Base-by-base conservation (phyloP, 1,140 invertebrate genomes). In the Sycophila sp. region DNA sequence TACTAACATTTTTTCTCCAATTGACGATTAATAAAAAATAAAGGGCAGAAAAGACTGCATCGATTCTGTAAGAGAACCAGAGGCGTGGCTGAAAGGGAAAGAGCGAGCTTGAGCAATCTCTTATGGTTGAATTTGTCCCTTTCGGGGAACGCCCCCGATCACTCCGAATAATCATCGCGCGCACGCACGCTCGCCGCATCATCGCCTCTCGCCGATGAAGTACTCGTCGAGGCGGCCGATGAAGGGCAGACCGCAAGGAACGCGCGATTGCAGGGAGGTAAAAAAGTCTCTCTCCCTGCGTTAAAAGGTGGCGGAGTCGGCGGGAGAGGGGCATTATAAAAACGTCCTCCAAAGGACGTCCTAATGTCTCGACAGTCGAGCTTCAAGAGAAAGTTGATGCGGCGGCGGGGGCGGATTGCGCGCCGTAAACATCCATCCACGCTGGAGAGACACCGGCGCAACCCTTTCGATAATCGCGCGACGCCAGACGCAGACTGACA, bases 131-230 rank as follows among this genome's bases (percentile, higher is more conserved):
- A 63, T 80, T 80, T 77, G 77, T 73, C 63, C 60, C 65, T 67
- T 64, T 60, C 47, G 28, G 65, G 40, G 66, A 73, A 28, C 55
- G 69, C 56, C 71, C 76, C 73, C 77, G 77, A 81, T 80, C 79
- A 81, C 79, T 81, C 77, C 74, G 75, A 81, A 80, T 80, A 81
- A 81, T 81, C 78, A 81, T 78, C 71, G 74, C 73, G 66, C 63
- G 68, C 42, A 11, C n/a, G 71, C 71, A 65, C 19, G 19, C 42
- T 22, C 19, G 8, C 19, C 75, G 78, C 73, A 63, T 76, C 78
- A 73, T 75, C 73, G 78, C 77, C 70, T 78, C 72, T 65, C 22
- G 34, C 55, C 55, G 32, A 40, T 40, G 55, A 58, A 38, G 34
- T 22, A 58, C 19, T n/a, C 49, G 11, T 26, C 22, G 24, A 53